phyloP scores from a whole-genome alignment of 1,140 invertebrate genomes.

The Drosophila guanche region DNA sequence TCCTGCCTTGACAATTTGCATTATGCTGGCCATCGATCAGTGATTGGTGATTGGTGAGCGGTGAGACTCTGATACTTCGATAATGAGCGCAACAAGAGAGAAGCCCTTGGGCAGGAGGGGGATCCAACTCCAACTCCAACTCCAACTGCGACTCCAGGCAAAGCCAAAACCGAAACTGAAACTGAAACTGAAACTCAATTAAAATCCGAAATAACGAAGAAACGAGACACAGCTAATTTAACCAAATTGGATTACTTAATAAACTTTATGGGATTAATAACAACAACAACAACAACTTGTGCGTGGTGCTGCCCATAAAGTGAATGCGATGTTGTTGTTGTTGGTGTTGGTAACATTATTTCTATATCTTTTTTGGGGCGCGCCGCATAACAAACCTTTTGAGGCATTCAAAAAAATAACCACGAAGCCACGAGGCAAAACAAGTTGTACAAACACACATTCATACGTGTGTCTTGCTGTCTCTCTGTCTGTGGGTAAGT shows the following conservation, averaged over 20 bases:
- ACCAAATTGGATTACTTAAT: conserved; percentile 83
- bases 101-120: conserved; percentile 8
- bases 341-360: conserved; percentile 56
- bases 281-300: conserved; percentile 35
- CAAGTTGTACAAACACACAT: conserved; percentile 65
- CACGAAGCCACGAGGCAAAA: conserved; percentile 68
- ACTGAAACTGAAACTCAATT: conserved; percentile 74
- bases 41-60: conserved; percentile 48
- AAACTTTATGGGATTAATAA: conserved; percentile 82
- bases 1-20: conserved; percentile 73
- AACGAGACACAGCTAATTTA: conserved; percentile 74
- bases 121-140: neutral
- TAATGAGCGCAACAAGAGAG: conserved; percentile 17
- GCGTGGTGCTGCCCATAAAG: conserved; percentile 64
- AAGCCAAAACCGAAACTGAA: conserved; percentile 14
- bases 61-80: conserved; percentile 37
- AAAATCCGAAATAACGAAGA: conserved; percentile 39
- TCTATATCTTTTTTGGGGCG: conserved; percentile 59
- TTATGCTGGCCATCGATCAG: conserved; percentile 71
- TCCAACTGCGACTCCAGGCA: too few relatives aligned
- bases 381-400: conserved; percentile 76
- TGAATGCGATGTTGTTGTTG: conserved; percentile 66
- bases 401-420: conserved; percentile 64
- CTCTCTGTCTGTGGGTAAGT: conserved; percentile 13
- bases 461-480: too few relatives aligned